phyloP scores from a whole-genome alignment of 2,888 invertebrate species.

The Chesias legatella region DNA sequence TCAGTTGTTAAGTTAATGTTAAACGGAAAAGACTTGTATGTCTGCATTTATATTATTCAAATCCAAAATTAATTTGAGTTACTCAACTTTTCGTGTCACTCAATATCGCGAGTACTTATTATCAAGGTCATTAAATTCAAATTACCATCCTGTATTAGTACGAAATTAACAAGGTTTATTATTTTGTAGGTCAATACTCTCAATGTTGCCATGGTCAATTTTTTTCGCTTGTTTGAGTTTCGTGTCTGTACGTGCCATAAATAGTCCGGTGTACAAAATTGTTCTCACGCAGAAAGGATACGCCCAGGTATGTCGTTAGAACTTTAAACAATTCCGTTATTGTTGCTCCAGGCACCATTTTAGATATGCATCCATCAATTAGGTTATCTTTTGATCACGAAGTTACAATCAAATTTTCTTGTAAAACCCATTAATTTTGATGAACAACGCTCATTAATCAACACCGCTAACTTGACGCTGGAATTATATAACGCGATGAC shows the following conservation, averaged over 20 bases:
- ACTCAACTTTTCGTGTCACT: no score
- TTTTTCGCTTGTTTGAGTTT: conserved; percentile 36
- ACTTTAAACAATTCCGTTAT: not conserved
- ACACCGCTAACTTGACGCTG: not conserved
- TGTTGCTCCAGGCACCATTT: no score
- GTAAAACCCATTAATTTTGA: not conserved
- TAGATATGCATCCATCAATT: no score
- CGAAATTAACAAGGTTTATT: not conserved
- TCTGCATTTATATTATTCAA: no score
- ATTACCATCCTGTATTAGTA: no score
- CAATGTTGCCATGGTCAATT: conserved; percentile 29
- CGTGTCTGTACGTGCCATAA: conserved; percentile 41
- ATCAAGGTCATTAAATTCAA: no score
- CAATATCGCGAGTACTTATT: no score
- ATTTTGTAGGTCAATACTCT: conserved; percentile 2
- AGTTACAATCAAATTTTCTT: not conserved
- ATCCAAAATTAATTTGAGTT: no score
- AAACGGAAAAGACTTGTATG: conserved; percentile 25
- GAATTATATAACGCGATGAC: conserved; percentile 8
- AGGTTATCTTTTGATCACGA: no score
- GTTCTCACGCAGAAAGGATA: conserved; percentile 84
- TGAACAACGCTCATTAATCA: not conserved
- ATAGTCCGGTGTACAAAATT: conserved; percentile 79
- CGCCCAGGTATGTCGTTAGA: conserved; percentile 78
- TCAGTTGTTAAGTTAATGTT: conserved; percentile 49